Percentiles rank a stretch among this genome's conserved stretches.
These are phyloP conservation scores for Chinchilla lanigera DNA, from an alignment of 2,113 vertebrate genomes.

Conservation along the genomic window DNA sequence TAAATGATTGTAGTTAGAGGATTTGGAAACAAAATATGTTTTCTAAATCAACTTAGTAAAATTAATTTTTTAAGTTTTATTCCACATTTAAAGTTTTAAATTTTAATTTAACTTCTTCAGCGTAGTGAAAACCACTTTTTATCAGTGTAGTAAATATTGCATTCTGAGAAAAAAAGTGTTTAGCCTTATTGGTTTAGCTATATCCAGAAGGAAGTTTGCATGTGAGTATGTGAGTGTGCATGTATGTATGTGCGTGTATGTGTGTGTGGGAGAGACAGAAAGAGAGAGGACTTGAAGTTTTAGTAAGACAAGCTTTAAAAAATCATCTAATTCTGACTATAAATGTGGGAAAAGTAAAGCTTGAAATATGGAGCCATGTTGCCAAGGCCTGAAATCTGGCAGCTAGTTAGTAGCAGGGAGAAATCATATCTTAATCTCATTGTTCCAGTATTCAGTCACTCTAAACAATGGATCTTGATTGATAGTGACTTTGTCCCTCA, in stretches of 20 bases:
- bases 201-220: background rate
- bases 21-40: background rate
- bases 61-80: slow-evolving; percentile 34
- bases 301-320: background rate
- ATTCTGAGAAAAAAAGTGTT: slow-evolving; percentile 42
- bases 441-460: background rate
- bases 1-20: background rate
- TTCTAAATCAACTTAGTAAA: slow-evolving; percentile 49
- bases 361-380: background rate
- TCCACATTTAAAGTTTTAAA: slow-evolving; percentile 7
- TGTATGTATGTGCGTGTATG: background rate
- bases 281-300: background rate
- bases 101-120: slow-evolving; percentile 9
- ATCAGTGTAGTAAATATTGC: slow-evolving; percentile 58
- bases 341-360: background rate
- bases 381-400: background rate
- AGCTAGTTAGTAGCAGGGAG: background rate
- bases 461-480: background rate
- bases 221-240: background rate
- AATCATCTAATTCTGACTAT: background rate
- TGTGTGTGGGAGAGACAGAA: background rate
- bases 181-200: slow-evolving; percentile 51
- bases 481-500: background rate
- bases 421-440: background rate
- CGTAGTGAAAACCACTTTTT: slow-evolving; percentile 52